These are phyloP conservation scores for Sepioteuthis lessoniana DNA, from an alignment of 2,888 invertebrate genomes.

Conservation along the genomic window DNA sequence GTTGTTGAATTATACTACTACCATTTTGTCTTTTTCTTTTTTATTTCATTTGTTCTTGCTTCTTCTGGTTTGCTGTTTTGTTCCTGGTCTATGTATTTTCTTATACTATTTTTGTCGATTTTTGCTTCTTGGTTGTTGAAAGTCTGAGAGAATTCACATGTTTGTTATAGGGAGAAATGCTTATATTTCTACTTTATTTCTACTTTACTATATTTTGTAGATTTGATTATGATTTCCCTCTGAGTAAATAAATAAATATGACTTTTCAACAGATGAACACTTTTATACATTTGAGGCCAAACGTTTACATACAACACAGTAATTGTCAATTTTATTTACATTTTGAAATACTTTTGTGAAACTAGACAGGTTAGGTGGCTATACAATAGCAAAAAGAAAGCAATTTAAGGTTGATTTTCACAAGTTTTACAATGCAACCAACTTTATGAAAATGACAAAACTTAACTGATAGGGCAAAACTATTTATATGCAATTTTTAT, in stretches of 20 bases:
- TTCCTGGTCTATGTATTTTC: neutral
- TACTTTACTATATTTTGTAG: neutral
- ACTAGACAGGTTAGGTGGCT: no score
- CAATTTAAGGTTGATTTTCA: no score
- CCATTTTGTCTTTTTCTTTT: neutral
- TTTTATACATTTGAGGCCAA: neutral
- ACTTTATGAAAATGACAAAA: no score
- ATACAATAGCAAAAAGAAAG: no score
- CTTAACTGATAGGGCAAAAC: no score
- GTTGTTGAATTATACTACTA: neutral
- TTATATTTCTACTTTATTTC: neutral
- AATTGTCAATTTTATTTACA: neutral
- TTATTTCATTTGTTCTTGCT: neutral
- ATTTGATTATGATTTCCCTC: conserved; percentile 23
- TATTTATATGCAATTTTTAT: no score
- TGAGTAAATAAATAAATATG: neutral
- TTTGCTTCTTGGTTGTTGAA: neutral
- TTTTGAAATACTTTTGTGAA: neutral
- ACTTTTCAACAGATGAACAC: neutral
- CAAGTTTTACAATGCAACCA: no score
- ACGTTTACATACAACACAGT: neutral
- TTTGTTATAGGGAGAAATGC: neutral
- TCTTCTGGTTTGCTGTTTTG: neutral
- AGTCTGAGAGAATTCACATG: neutral
- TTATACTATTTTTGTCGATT: conserved; percentile 20